These are phyloP conservation scores for Anarrhichthys ocellatus DNA, from an alignment of 2,113 vertebrate genomes.

Conservation along the genomic window DNA sequence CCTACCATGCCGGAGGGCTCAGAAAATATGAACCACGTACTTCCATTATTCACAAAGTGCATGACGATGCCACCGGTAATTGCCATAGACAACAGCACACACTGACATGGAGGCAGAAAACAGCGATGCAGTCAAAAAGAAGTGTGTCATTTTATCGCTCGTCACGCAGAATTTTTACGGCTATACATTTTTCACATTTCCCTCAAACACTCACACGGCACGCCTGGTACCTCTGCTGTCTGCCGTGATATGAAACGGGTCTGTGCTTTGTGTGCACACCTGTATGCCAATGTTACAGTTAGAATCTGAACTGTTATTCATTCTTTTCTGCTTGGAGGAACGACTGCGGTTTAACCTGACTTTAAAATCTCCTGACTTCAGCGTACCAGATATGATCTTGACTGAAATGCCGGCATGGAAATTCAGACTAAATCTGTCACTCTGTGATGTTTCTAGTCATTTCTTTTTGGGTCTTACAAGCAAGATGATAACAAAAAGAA, in stretches of 20 bases:
- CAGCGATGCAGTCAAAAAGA: conserved; percentile 32
- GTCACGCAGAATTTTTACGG: conserved; percentile 58
- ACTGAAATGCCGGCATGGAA: conserved; percentile 48
- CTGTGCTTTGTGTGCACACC: conserved; percentile 32
- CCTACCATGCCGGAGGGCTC: conserved; percentile 25
- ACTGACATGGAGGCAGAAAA: conserved; percentile 28
- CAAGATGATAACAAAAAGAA: conserved; percentile 8
- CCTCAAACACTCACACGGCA: conserved; percentile 13
- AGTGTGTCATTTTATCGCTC: conserved; percentile 54
- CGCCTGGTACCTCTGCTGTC: conserved; percentile 28
- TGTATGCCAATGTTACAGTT: conserved; percentile 57
- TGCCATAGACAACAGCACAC: conserved; percentile 39
- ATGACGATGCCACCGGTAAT: conserved; percentile 47
- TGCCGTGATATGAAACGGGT: conserved; percentile 38
- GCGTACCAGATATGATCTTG: conserved; percentile 49
- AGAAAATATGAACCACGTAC: conserved; percentile 46
- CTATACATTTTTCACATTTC: conserved; percentile 42
- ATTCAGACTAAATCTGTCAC: conserved; percentile 49
- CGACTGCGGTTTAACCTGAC: conserved; percentile 40
- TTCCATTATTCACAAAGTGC: conserved; percentile 51
- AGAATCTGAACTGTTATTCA: conserved; percentile 28
- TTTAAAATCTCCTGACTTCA: conserved; percentile 47
- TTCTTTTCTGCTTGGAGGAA: conserved; percentile 23
- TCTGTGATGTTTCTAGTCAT: conserved; percentile 32
- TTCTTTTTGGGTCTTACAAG: conserved; percentile 12